Evolutionary conservation across 2,888 invertebrate genomes (phyloP), one percentile per base, ranked within the genome.

Genomic region (Xanthia icteritia): DNA sequence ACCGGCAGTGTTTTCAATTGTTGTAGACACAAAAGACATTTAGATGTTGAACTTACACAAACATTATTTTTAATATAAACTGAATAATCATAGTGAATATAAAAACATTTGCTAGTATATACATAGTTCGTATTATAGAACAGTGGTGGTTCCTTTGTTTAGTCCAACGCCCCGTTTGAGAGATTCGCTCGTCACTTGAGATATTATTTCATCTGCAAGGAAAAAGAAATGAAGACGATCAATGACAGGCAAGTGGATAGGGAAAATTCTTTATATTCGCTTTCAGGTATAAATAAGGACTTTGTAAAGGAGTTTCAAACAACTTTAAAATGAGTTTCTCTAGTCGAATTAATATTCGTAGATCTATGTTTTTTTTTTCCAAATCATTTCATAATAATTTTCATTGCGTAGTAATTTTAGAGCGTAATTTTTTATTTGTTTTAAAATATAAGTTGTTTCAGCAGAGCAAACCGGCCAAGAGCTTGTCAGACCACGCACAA

Each of bases 181-280:
- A 71, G 64, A 66, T 78, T 48, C 65, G n/a, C 66, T 70, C 68
- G 67, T 54, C 76, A 75, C 79, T 84, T 68, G 72, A 86, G 74
- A 79, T 84, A 84, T 82, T 84, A 77, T 84, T 76, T 81, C 79
- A 86, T 76, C 77, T 79, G 63, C 73, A 68, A 77, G 63, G 39
- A 61, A 84, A 80, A 76, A 84, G 69, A 76, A 86, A 86, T 77
- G 74, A 84, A 84, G 81, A 63, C 63, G 75, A 68, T 79, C 86
- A 81, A n/a, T 75, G 78, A 85, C 74, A 71, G 76, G 51, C 64
- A 71, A 83, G 86, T 75, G 85, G 74, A 45, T 81, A 66, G 72
- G 82, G 74, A 82, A 85, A 72, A 66, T 70, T 71, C 85, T 77
- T 83, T 82, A 82, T 64, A 75, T 85, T 71, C 48, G 63, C 77